phyloP scores from a whole-genome alignment of 2,888 invertebrate genomes.

The Dichetophora obliterata region DNA sequence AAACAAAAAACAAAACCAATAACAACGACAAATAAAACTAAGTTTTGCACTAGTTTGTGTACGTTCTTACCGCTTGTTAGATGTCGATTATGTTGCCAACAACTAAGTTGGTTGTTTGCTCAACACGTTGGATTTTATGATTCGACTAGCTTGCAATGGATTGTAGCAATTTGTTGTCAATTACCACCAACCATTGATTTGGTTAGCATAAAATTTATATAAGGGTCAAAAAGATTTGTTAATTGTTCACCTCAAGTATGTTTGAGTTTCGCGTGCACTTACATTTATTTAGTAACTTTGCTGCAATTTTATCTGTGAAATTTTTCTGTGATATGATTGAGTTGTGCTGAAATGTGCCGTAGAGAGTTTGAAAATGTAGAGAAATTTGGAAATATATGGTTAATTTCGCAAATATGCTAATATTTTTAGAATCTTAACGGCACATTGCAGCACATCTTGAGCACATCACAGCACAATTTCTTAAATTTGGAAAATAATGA shows the following conservation, averaged over 20 bases:
- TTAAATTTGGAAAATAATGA: too few relatives aligned
- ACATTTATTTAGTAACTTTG: too few relatives aligned
- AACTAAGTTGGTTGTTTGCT: slow-evolving; percentile 6
- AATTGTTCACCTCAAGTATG: slow-evolving; percentile 38
- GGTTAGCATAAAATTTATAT: slow-evolving; percentile 31
- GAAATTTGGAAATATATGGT: too few relatives aligned
- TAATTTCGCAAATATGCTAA: too few relatives aligned
- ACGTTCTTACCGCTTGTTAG: slow-evolving; percentile 10
- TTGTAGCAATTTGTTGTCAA: slow-evolving; percentile 55
- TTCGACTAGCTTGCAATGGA: slow-evolving; percentile 24
- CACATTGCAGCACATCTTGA: too few relatives aligned
- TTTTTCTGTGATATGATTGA: too few relatives aligned
- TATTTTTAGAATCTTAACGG: too few relatives aligned
- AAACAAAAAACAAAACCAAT: background rate
- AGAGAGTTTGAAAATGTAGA: too few relatives aligned
- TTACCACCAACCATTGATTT: slow-evolving; percentile 48
- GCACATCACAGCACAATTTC: too few relatives aligned
- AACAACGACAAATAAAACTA: background rate
- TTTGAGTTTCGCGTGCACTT: background rate
- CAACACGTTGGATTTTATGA: background rate
- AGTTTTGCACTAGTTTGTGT: slow-evolving; percentile 5
- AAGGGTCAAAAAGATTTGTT: slow-evolving; percentile 39
- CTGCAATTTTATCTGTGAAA: too few relatives aligned
- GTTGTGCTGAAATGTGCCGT: too few relatives aligned
- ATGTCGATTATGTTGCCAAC: background rate